Evolutionary conservation across 2,797 vertebrate species (phyloP).

Genomic region (Pterois miles): DNA sequence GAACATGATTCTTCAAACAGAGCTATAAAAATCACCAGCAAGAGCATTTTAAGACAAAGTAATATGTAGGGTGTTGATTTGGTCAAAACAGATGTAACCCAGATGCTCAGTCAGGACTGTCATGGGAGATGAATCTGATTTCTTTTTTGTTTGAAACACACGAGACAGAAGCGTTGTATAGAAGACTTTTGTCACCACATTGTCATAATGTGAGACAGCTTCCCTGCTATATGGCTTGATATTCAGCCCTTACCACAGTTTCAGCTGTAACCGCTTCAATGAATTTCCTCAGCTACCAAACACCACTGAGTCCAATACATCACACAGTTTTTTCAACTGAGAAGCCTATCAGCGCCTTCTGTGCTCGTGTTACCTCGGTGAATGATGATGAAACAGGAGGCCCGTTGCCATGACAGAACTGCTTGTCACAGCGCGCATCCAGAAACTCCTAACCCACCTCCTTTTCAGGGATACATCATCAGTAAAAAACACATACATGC

Average conservation of each 20-base stretch:
- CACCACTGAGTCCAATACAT: conserved; percentile 26
- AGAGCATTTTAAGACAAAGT: neutral
- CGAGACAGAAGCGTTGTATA: neutral
- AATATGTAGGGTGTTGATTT: neutral
- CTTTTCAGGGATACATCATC: neutral
- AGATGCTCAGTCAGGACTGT: neutral
- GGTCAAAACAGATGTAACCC: neutral
- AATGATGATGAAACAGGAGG: conserved; percentile 40
- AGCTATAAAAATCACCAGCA: conserved; percentile 1
- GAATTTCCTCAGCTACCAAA: conserved; percentile 19
- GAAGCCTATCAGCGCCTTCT: conserved; percentile 47
- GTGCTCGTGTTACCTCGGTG: conserved; percentile 50
- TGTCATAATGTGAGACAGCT: neutral
- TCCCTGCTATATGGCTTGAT: neutral
- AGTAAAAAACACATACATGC: neutral
- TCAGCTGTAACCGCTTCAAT: neutral
- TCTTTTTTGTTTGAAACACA: neutral
- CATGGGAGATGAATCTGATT: neutral
- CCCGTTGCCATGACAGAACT: conserved; percentile 41
- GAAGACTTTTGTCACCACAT: neutral
- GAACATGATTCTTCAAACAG: conserved; percentile 8
- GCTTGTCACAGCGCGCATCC: conserved; percentile 16
- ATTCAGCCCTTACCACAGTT: neutral
- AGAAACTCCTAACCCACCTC: conserved; percentile 3
- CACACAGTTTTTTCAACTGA: conserved; percentile 27